Conservation (phyloP, 2,888 invertebrate genomes). For the Apotomis capreana region DNA sequence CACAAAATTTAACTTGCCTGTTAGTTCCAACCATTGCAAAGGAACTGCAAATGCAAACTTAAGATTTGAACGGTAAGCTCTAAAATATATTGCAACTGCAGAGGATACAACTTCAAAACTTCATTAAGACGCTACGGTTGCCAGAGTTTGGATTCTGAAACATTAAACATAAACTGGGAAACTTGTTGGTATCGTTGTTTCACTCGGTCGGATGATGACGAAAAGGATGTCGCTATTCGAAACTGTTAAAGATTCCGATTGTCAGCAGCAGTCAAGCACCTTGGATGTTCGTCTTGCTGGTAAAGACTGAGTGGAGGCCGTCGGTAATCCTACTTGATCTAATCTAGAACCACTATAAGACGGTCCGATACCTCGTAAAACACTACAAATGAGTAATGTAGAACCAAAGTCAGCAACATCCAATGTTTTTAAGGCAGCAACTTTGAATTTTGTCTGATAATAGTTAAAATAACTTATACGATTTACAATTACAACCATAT, state of each 20-base stretch:
- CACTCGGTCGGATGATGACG: slow-evolving; percentile 2
- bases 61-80: slow-evolving; percentile 52
- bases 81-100: slow-evolving; percentile 52
- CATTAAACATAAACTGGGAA: slow-evolving; percentile 23
- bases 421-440: too few relatives aligned
- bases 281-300: slow-evolving; percentile 15
- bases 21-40: slow-evolving; percentile 45
- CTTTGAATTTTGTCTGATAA: too few relatives aligned
- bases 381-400: too few relatives aligned
- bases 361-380: too few relatives aligned
- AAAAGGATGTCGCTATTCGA: slow-evolving; percentile 14
- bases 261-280: slow-evolving; percentile 63
- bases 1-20: slow-evolving; percentile 56
- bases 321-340: too few relatives aligned
- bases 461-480: too few relatives aligned
- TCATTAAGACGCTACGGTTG: slow-evolving; percentile 76
- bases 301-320: too few relatives aligned
- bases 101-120: slow-evolving; percentile 64
- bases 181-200: slow-evolving; percentile 13
- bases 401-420: too few relatives aligned
- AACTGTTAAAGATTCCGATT: slow-evolving; percentile 13
- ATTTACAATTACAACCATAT: too few relatives aligned
- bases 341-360: too few relatives aligned
- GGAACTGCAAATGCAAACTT: slow-evolving; percentile 55
- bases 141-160: slow-evolving; percentile 41